Conservation (phyloP, 1,140 invertebrate genomes). For the Leptestheria dahalacensis region DNA sequence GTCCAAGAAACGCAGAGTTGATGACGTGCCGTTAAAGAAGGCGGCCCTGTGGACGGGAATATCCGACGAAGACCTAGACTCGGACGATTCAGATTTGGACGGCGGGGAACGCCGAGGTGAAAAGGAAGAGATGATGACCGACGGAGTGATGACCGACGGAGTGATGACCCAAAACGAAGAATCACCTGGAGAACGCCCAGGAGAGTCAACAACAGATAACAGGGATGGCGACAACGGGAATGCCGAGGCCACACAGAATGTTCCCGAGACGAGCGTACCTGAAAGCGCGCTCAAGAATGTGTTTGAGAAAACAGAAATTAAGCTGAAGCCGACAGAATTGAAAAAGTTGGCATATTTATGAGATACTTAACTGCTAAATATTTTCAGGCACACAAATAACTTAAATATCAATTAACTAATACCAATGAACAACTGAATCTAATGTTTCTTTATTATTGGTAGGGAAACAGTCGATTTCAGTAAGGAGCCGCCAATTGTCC, state of each 20-base stretch:
- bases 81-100: neutral
- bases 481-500: slow-evolving; percentile 16
- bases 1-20: neutral
- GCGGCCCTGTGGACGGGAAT: neutral
- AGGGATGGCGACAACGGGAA: too few relatives aligned
- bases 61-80: neutral
- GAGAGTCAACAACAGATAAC: too few relatives aligned
- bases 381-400: neutral
- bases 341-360: neutral
- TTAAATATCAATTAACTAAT: neutral
- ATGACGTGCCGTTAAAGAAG: neutral
- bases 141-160: neutral
- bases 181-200: too few relatives aligned
- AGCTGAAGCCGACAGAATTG: too few relatives aligned
- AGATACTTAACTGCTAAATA: neutral
- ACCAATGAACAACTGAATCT: neutral
- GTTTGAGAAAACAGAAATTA: too few relatives aligned
- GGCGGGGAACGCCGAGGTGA: neutral
- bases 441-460: neutral
- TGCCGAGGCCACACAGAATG: too few relatives aligned
- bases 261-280: too few relatives aligned
- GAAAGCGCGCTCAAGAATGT: too few relatives aligned
- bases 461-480: neutral
- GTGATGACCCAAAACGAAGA: neutral
- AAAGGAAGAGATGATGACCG: neutral